These are phyloP conservation scores for Tineola bisselliella DNA, from an alignment of 2,888 invertebrate genomes.

Conservation along the genomic window DNA sequence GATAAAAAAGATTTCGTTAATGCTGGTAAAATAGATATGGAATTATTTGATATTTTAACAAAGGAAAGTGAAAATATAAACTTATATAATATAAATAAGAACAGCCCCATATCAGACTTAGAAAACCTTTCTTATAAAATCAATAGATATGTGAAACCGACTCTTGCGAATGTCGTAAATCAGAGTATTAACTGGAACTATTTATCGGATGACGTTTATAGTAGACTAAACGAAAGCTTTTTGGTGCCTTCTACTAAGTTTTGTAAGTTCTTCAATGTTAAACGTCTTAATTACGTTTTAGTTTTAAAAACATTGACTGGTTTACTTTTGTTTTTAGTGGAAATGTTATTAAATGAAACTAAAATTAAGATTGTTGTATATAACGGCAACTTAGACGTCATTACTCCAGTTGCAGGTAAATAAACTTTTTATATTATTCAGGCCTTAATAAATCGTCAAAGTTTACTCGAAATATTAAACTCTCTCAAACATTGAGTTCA, in stretches of 20 bases:
- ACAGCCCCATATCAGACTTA: slow-evolving; percentile 34
- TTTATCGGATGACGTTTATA: slow-evolving; percentile 32
- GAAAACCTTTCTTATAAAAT: slow-evolving; percentile 30
- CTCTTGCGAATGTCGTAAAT: slow-evolving; percentile 35
- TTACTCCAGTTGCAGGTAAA: slow-evolving; percentile 51
- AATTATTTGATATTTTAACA: slow-evolving; percentile 31
- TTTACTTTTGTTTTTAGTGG: slow-evolving; percentile 50
- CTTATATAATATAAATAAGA: slow-evolving; percentile 45
- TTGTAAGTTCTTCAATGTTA: slow-evolving; percentile 45
- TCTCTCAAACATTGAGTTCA: no score
- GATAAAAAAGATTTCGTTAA: slow-evolving; percentile 29
- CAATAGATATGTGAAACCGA: slow-evolving; percentile 46
- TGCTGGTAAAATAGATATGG: slow-evolving; percentile 29
- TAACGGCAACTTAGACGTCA: slow-evolving; percentile 52
- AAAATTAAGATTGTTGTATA: slow-evolving; percentile 46
- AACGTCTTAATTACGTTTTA: no score
- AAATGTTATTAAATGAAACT: slow-evolving; percentile 42
- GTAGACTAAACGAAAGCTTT: slow-evolving; percentile 35
- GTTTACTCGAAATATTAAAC: no score
- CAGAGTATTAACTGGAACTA: slow-evolving; percentile 41
- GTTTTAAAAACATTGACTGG: not conserved
- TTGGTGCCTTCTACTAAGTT: slow-evolving; percentile 44
- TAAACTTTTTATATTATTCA: no score
- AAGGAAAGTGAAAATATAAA: slow-evolving; percentile 33
- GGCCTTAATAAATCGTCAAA: no score